Evolutionary conservation across 2,888 invertebrate genomes (phyloP), one percentile per base, ranked within the genome.

Genomic region (Melikaiella ostensackeni): DNA sequence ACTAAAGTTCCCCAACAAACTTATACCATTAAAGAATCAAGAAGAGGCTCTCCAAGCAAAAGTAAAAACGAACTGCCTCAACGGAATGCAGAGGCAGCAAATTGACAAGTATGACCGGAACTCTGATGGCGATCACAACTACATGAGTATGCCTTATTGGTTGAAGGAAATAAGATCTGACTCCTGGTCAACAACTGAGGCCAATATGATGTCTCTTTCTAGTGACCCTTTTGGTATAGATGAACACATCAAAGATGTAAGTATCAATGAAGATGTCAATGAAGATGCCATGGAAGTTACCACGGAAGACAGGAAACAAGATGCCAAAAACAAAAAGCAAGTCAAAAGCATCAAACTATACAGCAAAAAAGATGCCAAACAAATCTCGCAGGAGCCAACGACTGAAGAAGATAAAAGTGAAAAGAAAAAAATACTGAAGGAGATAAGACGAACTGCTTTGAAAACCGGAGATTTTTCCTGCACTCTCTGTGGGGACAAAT

Each of bases 101-200:
- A 21, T 27, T 6, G 27, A 7, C 4, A 66, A 24, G 16, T 2
- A 66, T 27, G 21, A 66, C 19, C 19, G 16, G 21, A 42, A 7
- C 8, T 27, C 8, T 8, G 27, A 64, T 9, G 8, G 21, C 8
- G 66, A 66, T 46, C 66, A 66, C 27, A 66, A 66, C 42, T 66
- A 66, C 27, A 42, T 19, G 1, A 66, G 30, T 27, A 27, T 30
- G 8, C 66, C 66, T 19, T 19, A 27, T 7, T 46, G 46, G 66
- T 27, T 46, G 6, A 66, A 27, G n/a, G 66, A 46, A 27, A 46
- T 46, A 27, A n/a, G 46, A 21, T 64, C 42, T 27, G 38, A 55
- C 24, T 21, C 38, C 24, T 46, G 76, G 27, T 16, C 73, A 16
- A 77, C 50, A n/a, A 46, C 16, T 16, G 77, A 78, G n/a, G 27